phyloP scores from a whole-genome alignment of 92 coral and sea anemone genomes.

The Phenganax marumi region DNA sequence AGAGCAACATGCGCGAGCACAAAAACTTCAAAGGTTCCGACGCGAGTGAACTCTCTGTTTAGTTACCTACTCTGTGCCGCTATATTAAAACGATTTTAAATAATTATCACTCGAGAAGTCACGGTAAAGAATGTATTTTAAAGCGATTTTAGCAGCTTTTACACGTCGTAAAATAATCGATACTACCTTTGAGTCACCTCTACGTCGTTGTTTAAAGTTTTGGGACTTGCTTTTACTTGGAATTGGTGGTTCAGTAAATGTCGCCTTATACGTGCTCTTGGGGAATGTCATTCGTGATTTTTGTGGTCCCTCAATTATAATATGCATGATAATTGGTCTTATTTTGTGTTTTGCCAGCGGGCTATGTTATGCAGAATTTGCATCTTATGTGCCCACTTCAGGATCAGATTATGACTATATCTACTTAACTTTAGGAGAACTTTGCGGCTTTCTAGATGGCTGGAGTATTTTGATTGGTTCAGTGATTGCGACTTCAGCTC shows the following conservation, averaged over 20 bases:
- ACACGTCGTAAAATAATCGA: constrained; percentile 20
- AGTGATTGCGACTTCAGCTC: constrained; percentile 20
- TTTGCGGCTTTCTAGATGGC: constrained; percentile 27
- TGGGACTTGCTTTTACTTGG: constrained; percentile 29
- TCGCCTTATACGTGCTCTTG: constrained; percentile 18
- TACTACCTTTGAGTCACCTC: constrained; percentile 10
- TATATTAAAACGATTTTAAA: neutral
- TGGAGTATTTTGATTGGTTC: constrained; percentile 22
- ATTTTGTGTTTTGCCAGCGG: constrained; percentile 14
- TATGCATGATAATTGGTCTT: constrained; percentile 28
- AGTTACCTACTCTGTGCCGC: too few species aligned
- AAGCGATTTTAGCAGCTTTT: constrained; percentile 5
- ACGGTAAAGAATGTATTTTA: neutral
- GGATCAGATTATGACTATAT: constrained; percentile 38
- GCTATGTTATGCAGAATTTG: constrained; percentile 35
- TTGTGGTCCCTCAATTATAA: constrained; percentile 21
- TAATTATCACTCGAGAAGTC: too few species aligned
- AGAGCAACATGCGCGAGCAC: too few species aligned
- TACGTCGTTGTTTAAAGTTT: constrained; percentile 31
- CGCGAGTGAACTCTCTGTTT: too few species aligned
- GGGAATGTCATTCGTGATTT: constrained; percentile 27
- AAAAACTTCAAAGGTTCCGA: too few species aligned
- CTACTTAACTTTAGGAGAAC: constrained; percentile 24
- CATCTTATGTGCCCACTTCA: constrained; percentile 17
- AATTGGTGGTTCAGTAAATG: constrained; percentile 37